Evolutionary conservation across 2,888 invertebrate species (phyloP).

Genomic region (Napeogenes sylphis): DNA sequence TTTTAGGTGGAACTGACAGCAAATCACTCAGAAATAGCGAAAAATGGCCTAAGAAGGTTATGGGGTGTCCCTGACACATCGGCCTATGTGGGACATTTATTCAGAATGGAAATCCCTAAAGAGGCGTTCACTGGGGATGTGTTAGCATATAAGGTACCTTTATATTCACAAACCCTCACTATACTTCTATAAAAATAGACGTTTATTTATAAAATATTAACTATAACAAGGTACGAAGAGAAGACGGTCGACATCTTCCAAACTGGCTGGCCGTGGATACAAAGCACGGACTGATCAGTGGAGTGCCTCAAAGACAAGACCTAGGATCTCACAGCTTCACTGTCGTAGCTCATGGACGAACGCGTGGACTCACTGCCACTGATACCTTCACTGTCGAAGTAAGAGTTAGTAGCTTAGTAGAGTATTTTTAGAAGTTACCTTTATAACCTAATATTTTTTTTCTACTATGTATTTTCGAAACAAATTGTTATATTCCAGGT

Average conservation of each 20-base stretch:
- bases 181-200: too few relatives aligned
- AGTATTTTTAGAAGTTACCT: neutral
- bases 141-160: constrained; percentile 82
- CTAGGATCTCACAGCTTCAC: constrained; percentile 81
- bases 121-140: constrained; percentile 83
- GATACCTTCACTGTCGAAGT: constrained; percentile 84
- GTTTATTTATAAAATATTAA: neutral
- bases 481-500: constrained; percentile 47
- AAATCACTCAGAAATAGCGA: constrained; percentile 70
- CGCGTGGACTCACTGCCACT: constrained; percentile 75
- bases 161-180: constrained; percentile 10
- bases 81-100: constrained; percentile 84
- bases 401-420: constrained; percentile 25
- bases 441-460: neutral
- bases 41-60: constrained; percentile 72
- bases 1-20: constrained; percentile 68
- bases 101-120: constrained; percentile 84
- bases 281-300: constrained; percentile 82
- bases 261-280: constrained; percentile 85
- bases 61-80: constrained; percentile 81
- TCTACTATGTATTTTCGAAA: neutral
- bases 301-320: constrained; percentile 83
- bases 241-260: constrained; percentile 70
- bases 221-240: constrained; percentile 54
- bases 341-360: constrained; percentile 74